phyloP scores from a whole-genome alignment of 1,140 invertebrate genomes.

The Pseudomyrmex cubaensis region DNA sequence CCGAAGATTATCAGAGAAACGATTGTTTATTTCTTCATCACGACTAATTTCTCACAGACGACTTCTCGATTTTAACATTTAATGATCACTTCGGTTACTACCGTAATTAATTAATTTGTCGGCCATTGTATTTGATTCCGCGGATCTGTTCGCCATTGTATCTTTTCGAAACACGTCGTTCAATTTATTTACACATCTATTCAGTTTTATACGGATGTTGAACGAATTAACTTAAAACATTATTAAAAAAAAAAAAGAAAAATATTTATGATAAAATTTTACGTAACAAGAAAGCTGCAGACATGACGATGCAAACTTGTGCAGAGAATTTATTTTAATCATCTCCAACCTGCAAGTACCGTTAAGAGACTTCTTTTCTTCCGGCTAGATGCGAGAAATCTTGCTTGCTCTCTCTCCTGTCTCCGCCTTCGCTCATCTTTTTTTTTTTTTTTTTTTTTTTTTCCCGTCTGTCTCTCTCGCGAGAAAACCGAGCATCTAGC shows the following conservation, averaged over 20 bases:
- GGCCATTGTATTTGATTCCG: too few relatives aligned
- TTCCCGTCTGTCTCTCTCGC: conserved; percentile 41
- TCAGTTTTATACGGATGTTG: background rate
- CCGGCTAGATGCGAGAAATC: conserved; percentile 52
- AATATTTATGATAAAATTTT: background rate
- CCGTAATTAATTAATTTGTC: background rate
- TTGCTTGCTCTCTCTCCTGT: background rate
- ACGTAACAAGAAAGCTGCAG: background rate
- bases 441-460: conserved; percentile 55
- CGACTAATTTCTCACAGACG: background rate
- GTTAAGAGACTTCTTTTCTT: conserved; percentile 58
- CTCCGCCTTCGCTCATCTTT: conserved; percentile 47
- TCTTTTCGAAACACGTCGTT: too few relatives aligned
- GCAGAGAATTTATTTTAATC: conserved; percentile 69
- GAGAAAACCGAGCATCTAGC: conserved; percentile 30
- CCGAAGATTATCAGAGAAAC: background rate
- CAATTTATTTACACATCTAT: too few relatives aligned
- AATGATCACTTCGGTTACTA: background rate
- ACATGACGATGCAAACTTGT: conserved; percentile 24
- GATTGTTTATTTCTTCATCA: background rate
- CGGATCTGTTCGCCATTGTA: too few relatives aligned
- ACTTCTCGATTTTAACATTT: background rate
- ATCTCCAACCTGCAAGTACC: conserved; percentile 56
- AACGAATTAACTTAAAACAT: background rate
- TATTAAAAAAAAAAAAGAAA: background rate